Conservation (phyloP, 2,113 vertebrate species). For the Lanius ludovicianus region DNA sequence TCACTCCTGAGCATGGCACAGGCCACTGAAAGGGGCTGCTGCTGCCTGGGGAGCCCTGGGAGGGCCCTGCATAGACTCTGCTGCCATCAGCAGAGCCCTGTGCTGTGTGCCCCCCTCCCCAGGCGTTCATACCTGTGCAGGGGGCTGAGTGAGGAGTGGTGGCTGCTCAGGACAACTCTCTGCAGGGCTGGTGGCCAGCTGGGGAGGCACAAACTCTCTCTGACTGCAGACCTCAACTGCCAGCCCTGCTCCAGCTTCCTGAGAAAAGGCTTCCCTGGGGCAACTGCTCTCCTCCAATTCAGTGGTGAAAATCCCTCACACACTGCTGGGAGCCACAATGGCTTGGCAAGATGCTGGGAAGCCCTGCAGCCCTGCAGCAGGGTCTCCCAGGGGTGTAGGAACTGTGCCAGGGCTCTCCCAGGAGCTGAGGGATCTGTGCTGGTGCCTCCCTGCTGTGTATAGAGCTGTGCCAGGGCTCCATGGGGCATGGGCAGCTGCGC, state of each 20-base stretch:
- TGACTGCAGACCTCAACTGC: neutral
- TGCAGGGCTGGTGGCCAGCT: neutral
- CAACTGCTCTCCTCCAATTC: neutral
- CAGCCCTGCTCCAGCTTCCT: neutral
- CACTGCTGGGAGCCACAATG: neutral
- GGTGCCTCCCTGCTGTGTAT: neutral
- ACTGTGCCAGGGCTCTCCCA: neutral
- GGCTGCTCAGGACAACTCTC: neutral
- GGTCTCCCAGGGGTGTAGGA: neutral
- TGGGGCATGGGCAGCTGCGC: neutral
- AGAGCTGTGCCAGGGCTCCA: neutral
- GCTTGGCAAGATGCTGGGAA: neutral
- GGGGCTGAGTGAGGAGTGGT: neutral
- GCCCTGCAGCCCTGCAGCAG: neutral
- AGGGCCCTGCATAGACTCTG: neutral
- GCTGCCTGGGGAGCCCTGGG: neutral
- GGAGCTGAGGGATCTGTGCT: neutral
- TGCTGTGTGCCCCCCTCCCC: neutral
- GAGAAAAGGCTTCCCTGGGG: neutral
- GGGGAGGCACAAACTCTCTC: neutral
- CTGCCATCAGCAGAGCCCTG: neutral
- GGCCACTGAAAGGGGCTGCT: neutral
- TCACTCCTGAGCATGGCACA: neutral
- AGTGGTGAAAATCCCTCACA: neutral
- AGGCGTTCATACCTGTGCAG: fast-evolving